Evolutionary conservation across 2,888 invertebrate genomes (phyloP).

Genomic region (Agrochola lota): DNA sequence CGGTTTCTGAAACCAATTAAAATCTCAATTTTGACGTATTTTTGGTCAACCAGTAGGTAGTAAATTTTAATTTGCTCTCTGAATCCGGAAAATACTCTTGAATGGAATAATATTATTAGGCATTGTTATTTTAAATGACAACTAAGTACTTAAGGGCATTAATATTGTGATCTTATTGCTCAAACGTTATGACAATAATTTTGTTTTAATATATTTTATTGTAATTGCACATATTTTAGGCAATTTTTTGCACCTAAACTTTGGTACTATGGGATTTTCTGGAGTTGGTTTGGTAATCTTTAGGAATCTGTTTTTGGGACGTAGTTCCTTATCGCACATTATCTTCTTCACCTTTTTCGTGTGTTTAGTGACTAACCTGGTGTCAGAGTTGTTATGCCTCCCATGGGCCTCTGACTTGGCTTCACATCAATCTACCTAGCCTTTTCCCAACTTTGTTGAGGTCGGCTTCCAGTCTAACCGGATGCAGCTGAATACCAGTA

Average conservation of each 20-base stretch:
- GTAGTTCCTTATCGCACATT: not conserved
- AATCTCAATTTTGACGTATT: no score
- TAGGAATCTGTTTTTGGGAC: not conserved
- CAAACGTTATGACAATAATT: slow-evolving; percentile 63
- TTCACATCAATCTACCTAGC: no score
- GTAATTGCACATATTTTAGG: slow-evolving; percentile 23
- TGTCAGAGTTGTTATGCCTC: no score
- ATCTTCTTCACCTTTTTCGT: no score
- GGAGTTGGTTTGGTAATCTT: slow-evolving; percentile 1
- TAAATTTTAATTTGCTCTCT: slow-evolving; percentile 6
- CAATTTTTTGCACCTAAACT: not conserved
- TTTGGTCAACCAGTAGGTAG: not conserved
- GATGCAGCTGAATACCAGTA: no score
- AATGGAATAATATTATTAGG: slow-evolving; percentile 16
- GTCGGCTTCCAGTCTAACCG: no score
- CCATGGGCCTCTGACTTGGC: no score
- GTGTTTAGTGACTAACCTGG: no score
- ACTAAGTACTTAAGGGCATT: slow-evolving; percentile 63
- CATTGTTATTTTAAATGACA: slow-evolving; percentile 32
- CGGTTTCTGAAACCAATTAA: no score
- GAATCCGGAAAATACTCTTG: slow-evolving; percentile 1
- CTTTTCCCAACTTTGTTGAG: no score
- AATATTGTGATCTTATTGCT: slow-evolving; percentile 62
- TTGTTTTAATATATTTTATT: slow-evolving; percentile 31
- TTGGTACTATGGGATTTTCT: not conserved